Conservation (phyloP, 2,888 invertebrate species). For the Timema podura region DNA sequence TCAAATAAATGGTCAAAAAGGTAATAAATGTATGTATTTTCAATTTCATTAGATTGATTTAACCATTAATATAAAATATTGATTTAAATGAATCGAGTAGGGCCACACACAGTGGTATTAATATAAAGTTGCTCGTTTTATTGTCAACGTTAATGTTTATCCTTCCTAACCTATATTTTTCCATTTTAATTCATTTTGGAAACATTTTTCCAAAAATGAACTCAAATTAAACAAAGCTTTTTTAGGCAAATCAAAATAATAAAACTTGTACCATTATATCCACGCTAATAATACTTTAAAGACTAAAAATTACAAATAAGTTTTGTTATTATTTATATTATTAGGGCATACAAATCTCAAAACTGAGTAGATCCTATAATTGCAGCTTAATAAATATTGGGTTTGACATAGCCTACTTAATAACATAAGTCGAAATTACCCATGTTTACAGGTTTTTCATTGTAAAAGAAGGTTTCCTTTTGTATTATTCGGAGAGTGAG, state of each 20-base stretch:
- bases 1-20: slow-evolving; percentile 32
- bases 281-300: background rate
- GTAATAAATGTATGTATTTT: slow-evolving; percentile 19
- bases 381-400: too few relatives aligned
- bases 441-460: slow-evolving; percentile 29
- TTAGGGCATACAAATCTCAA: background rate
- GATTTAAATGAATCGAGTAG: too few relatives aligned
- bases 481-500: slow-evolving; percentile 31
- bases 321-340: background rate
- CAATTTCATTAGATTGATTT: too few relatives aligned
- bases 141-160: too few relatives aligned
- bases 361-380: background rate
- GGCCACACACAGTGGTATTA: too few relatives aligned
- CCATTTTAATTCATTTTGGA: background rate
- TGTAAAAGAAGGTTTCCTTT: slow-evolving; percentile 31
- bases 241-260: too few relatives aligned
- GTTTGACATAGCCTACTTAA: too few relatives aligned
- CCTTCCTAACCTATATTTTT: background rate
- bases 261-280: too few relatives aligned
- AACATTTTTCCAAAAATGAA: background rate
- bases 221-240: background rate
- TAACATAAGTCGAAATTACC: background rate
- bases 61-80: too few relatives aligned
- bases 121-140: too few relatives aligned
- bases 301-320: too few relatives aligned